Percentiles rank a stretch among this genome's conserved stretches.
phyloP scores from a whole-genome alignment of 2,888 invertebrate genomes.

The Acleris laterana region DNA sequence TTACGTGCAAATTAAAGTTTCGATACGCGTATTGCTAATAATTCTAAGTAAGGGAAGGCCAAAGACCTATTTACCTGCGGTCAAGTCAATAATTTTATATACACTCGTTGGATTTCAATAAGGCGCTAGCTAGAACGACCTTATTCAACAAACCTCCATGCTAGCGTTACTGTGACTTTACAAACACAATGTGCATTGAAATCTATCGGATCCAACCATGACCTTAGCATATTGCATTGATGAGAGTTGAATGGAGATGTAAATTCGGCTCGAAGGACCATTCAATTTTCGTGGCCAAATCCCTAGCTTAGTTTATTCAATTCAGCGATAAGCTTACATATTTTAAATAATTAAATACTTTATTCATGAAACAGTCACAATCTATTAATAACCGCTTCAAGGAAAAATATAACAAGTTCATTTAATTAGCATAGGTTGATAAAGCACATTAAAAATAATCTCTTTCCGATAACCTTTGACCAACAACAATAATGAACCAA shows the following conservation, averaged over 20 bases:
- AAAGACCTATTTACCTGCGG: slow-evolving; percentile 48
- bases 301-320: neutral
- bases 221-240: slow-evolving; percentile 32
- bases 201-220: slow-evolving; percentile 30
- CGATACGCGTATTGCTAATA: slow-evolving; percentile 22
- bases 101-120: slow-evolving; percentile 36
- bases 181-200: slow-evolving; percentile 30
- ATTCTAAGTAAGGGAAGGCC: slow-evolving; percentile 43
- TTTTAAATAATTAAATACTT: neutral
- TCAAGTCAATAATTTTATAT: slow-evolving; percentile 47
- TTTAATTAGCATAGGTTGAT: no score
- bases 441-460: no score
- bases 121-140: slow-evolving; percentile 15
- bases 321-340: neutral
- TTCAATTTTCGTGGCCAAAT: neutral
- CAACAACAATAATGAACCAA: no score
- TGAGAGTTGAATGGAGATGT: slow-evolving; percentile 29
- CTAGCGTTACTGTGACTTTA: slow-evolving; percentile 21
- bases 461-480: no score
- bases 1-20: slow-evolving; percentile 31
- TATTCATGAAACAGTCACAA: no score
- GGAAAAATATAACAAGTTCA: no score
- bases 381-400: no score
- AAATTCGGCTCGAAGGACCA: slow-evolving; percentile 22
- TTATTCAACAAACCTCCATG: slow-evolving; percentile 8